phyloP scores from a whole-genome alignment of 2,797 vertebrate species.

The Dendrocincla fuliginosa region DNA sequence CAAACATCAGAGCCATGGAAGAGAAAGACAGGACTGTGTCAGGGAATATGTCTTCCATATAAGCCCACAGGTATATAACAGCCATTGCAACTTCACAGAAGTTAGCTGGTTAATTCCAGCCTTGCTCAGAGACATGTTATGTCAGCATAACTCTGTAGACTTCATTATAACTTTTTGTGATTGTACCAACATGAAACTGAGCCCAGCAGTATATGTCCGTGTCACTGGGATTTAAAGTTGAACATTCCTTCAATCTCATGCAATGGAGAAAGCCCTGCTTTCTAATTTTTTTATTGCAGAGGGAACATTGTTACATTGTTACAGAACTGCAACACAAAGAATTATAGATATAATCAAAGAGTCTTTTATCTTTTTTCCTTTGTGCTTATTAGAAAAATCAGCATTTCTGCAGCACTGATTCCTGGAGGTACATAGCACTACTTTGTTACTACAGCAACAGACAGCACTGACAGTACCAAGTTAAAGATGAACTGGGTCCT shows the following conservation, averaged over 20 bases:
- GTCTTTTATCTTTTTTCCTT: background rate
- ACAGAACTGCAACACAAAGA: background rate
- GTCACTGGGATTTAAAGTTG: background rate
- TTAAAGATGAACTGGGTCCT: background rate
- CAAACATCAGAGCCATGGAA: background rate
- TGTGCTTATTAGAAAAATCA: constrained; percentile 23
- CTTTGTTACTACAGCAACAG: constrained; percentile 55
- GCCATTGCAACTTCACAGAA: background rate
- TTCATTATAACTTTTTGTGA: background rate
- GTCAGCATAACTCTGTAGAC: background rate
- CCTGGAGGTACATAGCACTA: background rate
- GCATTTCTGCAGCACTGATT: background rate
- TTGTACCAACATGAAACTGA: background rate
- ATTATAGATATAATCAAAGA: background rate
- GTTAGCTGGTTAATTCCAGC: background rate
- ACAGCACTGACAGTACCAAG: background rate
- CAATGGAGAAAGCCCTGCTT: background rate
- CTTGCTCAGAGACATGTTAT: background rate
- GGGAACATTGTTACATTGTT: background rate
- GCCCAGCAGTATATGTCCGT: background rate
- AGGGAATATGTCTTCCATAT: background rate
- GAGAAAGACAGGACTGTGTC: background rate
- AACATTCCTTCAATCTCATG: background rate
- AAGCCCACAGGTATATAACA: background rate
- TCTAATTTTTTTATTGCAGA: background rate